phyloP scores from a whole-genome alignment of 2,797 vertebrate species.

The Phrynocephalus guinanensis region DNA sequence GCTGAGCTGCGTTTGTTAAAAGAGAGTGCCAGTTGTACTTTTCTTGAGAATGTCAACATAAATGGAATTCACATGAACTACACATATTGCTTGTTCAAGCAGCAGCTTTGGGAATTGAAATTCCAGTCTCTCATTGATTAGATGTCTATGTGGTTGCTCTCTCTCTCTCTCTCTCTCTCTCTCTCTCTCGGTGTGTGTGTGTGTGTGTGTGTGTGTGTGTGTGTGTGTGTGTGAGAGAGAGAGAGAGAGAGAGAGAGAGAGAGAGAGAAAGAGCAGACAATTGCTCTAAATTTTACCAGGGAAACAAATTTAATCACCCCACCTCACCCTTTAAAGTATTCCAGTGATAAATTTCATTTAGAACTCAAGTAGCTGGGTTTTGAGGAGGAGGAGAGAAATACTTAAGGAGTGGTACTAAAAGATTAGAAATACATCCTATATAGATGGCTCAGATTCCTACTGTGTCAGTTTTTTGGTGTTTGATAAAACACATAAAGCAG shows the following conservation, averaged over 20 bases:
- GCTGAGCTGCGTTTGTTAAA: slow-evolving; percentile 17
- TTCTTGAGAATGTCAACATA: slow-evolving; percentile 7
- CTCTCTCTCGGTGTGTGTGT: too few relatives aligned
- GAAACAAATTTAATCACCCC: slow-evolving; percentile 38
- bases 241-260: too few relatives aligned
- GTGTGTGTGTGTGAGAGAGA: too few relatives aligned
- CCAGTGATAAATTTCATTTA: slow-evolving; percentile 49
- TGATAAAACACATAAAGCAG: slow-evolving; percentile 77
- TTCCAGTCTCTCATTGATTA: not conserved
- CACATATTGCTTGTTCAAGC: slow-evolving; percentile 18
- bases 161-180: too few relatives aligned
- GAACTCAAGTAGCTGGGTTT: not conserved
- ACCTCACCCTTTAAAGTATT: slow-evolving; percentile 15
- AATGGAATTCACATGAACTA: slow-evolving; percentile 45
- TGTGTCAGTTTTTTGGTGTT: slow-evolving; percentile 75
- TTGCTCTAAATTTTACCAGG: slow-evolving; percentile 30
- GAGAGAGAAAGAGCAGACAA: not conserved
- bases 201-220: too few relatives aligned
- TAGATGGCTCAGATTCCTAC: slow-evolving; percentile 70
- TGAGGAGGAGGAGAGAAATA: not conserved
- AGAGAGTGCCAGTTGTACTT: not conserved
- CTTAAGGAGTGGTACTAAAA: slow-evolving; percentile 39
- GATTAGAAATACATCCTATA: slow-evolving; percentile 60
- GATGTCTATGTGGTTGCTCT: not conserved
- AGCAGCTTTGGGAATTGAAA: slow-evolving; percentile 21